Conservation (phyloP, 2,113 vertebrate species). For the Arizona elegans region DNA sequence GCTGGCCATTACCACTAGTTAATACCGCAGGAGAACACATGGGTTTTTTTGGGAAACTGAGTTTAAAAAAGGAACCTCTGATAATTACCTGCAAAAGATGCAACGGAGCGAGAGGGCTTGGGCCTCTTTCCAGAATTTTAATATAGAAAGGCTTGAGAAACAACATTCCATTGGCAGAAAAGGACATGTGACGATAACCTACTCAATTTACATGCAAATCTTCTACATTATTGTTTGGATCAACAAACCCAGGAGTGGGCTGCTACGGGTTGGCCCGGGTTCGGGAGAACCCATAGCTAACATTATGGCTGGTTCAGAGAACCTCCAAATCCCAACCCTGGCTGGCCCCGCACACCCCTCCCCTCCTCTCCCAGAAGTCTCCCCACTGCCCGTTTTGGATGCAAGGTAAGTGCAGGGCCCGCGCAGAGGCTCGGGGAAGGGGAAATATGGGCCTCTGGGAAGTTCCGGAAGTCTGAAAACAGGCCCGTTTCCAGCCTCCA, state of each 20-base stretch:
- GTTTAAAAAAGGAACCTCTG: not conserved
- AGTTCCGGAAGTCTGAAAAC: no score
- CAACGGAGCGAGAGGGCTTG: not conserved
- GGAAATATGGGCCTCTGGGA: no score
- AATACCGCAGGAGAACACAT: not conserved
- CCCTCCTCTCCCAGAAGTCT: no score
- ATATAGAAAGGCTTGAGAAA: not conserved
- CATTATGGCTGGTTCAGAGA: no score
- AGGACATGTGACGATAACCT: not conserved
- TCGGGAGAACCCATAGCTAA: no score
- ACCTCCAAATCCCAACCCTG: no score
- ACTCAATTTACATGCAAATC: not conserved
- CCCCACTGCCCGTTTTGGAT: no score
- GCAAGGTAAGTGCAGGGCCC: no score
- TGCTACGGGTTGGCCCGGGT: no score
- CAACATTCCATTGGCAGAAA: not conserved
- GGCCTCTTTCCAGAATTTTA: not conserved
- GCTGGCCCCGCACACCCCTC: no score
- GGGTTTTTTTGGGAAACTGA: not conserved
- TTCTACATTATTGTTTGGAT: not conserved
- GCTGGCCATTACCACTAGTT: not conserved
- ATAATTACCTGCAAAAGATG: not conserved
- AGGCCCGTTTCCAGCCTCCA: no score
- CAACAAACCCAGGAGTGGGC: not conserved
- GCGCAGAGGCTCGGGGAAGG: no score